phyloP scores from a whole-genome alignment of 2,888 invertebrate species.

The Alviniconcha strummeri region DNA sequence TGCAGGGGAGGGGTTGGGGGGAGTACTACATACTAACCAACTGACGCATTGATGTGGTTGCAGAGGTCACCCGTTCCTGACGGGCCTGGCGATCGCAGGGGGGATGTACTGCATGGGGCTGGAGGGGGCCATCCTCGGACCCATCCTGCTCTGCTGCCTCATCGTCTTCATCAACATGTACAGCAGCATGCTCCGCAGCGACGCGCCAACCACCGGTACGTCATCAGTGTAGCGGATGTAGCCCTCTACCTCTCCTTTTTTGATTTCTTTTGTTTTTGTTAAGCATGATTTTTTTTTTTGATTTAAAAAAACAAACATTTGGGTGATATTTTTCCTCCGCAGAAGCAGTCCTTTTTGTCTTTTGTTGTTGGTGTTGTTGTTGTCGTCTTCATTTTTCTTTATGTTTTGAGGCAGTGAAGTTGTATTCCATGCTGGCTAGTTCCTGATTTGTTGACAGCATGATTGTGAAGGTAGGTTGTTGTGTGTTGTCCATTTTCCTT shows the following conservation, averaged over 20 bases:
- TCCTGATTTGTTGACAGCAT: no score
- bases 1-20: background rate
- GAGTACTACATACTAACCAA: background rate
- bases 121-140: constrained; percentile 97
- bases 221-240: background rate
- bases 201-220: constrained; percentile 44
- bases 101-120: constrained; percentile 98
- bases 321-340: no score
- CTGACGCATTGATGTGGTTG: constrained; percentile 32
- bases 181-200: constrained; percentile 64
- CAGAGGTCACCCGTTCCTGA: constrained; percentile 96
- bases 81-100: constrained; percentile 96
- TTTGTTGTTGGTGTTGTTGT: no score
- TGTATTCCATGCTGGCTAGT: no score
- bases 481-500: no score
- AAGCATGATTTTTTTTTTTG: no score
- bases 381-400: no score
- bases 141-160: constrained; percentile 93
- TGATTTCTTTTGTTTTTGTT: background rate
- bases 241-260: background rate
- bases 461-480: no score
- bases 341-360: no score
- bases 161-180: constrained; percentile 83
- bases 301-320: no score
- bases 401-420: no score